phyloP scores from a whole-genome alignment of 2,888 invertebrate species.

The Conistra vaccinii region DNA sequence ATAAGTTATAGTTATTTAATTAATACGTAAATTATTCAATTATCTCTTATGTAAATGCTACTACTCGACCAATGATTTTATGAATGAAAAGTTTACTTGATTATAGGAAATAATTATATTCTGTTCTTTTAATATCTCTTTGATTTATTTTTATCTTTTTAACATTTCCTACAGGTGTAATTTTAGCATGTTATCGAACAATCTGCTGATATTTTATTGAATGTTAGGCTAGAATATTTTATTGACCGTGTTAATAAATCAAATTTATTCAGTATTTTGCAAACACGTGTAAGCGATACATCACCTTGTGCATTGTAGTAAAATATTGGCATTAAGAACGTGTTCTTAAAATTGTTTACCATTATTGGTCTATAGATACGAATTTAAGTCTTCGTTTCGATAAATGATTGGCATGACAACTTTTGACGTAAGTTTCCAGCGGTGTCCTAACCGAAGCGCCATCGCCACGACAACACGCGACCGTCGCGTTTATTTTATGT shows the following conservation, averaged over 20 bases:
- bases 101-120: too few species aligned
- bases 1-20: too few species aligned
- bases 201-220: not conserved
- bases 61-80: not conserved
- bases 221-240: not conserved
- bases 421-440: not conserved
- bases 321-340: not conserved
- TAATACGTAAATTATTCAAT: not conserved
- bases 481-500: not conserved
- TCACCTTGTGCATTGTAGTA: not conserved
- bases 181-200: not conserved
- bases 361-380: too few species aligned
- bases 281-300: not conserved
- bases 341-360: not conserved
- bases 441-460: not conserved
- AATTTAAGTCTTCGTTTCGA: not conserved
- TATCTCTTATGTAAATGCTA: not conserved
- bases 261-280: conserved; percentile 13
- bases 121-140: not conserved
- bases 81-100: not conserved
- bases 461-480: not conserved
- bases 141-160: not conserved
- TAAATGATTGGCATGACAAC: not conserved
- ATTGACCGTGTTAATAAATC: not conserved
- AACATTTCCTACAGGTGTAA: not conserved